Percentiles rank a stretch among this genome's conserved stretches.
Conservation (phyloP, 2,888 invertebrate species). For the Orthosia gothica region DNA sequence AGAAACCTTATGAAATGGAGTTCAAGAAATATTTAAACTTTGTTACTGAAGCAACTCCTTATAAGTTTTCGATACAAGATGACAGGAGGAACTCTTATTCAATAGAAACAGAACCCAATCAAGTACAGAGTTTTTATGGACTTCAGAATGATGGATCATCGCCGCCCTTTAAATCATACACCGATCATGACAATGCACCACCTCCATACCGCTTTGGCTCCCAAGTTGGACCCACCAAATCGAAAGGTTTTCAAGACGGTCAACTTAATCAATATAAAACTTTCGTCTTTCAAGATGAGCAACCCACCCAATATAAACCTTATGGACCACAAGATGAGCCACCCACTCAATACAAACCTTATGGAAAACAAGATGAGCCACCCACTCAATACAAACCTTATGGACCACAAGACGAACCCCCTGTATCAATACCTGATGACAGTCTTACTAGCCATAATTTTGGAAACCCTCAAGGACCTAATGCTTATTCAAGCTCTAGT, state of each 20-base stretch:
- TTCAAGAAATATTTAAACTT: conserved; percentile 54
- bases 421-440: neutral
- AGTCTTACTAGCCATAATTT: conserved; percentile 16
- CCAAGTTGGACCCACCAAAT: conserved; percentile 6
- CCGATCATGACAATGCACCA: conserved; percentile 9
- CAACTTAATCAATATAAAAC: conserved; percentile 6
- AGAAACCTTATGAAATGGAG: conserved; percentile 53
- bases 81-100: conserved; percentile 32
- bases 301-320: neutral
- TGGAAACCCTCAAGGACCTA: conserved; percentile 12
- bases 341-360: neutral
- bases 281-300: conserved; percentile 20
- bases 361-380: conserved; percentile 16
- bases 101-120: conserved; percentile 9
- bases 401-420: neutral
- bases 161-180: neutral
- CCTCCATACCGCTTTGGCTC: neutral
- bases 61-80: conserved; percentile 16
- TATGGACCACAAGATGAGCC: conserved; percentile 16
- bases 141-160: conserved; percentile 25
- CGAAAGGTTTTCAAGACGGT: neutral
- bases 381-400: conserved; percentile 11
- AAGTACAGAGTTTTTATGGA: conserved; percentile 30
- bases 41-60: conserved; percentile 58
- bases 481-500: conserved; percentile 5